A percentile compares a stretch with the other conserved stretches of the same genome.
Evolutionary conservation across 64 coral and sea anemone genomes (phyloP).

Genomic region (Montipora foliosa): DNA sequence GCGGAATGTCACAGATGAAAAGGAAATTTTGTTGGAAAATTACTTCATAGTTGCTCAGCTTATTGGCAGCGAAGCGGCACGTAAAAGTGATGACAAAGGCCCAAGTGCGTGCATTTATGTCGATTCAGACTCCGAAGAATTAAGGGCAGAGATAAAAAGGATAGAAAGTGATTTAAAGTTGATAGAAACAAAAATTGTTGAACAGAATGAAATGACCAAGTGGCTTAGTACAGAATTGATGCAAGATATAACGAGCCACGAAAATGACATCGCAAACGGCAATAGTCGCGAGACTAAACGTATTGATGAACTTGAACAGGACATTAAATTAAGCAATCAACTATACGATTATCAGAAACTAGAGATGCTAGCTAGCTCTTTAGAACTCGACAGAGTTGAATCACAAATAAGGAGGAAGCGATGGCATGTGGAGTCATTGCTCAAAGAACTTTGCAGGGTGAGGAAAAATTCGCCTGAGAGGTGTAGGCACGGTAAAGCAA

Average conservation of each 20-base stretch:
- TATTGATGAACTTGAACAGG: constrained; percentile 34
- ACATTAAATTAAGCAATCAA: constrained; percentile 60
- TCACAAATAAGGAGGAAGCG: constrained; percentile 61
- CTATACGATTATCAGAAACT: constrained; percentile 72
- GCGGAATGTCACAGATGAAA: neutral
- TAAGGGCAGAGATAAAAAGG: constrained; percentile 15
- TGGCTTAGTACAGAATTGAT: neutral
- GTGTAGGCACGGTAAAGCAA: neutral
- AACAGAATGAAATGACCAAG: constrained; percentile 54
- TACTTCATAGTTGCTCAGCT: constrained; percentile 19
- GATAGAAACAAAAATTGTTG: constrained; percentile 29
- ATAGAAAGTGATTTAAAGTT: constrained; percentile 21
- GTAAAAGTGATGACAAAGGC: constrained; percentile 13
- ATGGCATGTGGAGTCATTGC: constrained; percentile 61
- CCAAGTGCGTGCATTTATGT: neutral
- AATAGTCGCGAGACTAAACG: constrained; percentile 13
- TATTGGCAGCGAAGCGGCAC: constrained; percentile 27
- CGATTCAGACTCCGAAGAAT: constrained; percentile 19
- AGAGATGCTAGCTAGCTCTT: constrained; percentile 36
- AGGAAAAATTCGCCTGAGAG: neutral
- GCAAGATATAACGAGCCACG: neutral
- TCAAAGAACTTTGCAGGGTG: constrained; percentile 21
- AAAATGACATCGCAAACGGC: neutral
- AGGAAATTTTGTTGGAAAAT: neutral
- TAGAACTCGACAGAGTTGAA: constrained; percentile 53